These are phyloP conservation scores for Microtus ochrogaster DNA, from an alignment of 2,113 vertebrate genomes.

Conservation along the genomic window DNA sequence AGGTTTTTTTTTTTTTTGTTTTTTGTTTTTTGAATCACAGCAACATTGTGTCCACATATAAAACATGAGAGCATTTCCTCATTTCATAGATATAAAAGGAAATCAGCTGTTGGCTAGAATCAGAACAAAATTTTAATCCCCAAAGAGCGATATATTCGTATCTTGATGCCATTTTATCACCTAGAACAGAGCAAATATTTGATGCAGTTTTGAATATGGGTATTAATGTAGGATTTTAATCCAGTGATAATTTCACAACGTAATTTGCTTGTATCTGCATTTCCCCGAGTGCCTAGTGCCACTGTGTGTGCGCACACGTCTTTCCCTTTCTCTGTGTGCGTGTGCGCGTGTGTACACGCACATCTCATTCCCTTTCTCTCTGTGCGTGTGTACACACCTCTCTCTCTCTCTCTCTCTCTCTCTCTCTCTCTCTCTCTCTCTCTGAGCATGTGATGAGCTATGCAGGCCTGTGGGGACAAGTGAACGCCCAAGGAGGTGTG, in stretches of 20 bases:
- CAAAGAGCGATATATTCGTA: constrained; percentile 1
- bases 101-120: not conserved
- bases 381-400: too few species aligned
- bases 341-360: too few species aligned
- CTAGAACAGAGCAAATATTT: constrained; percentile 25
- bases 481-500: not conserved
- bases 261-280: not conserved
- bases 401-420: too few species aligned
- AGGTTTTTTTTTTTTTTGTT: not conserved
- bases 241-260: not conserved
- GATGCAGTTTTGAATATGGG: not conserved
- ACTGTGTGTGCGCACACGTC: not conserved
- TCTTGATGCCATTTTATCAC: not conserved
- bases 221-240: constrained; percentile 27
- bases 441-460: not conserved
- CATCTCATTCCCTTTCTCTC: too few species aligned
- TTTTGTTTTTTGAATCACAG: not conserved
- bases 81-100: constrained; percentile 40
- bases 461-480: constrained; percentile 29
- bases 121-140: not conserved
- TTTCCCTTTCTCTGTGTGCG: too few species aligned
- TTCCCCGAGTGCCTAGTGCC: not conserved
- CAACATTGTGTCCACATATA: constrained; percentile 32
- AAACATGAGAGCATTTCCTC: constrained; percentile 35
- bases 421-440: too few species aligned